Evolutionary conservation across 1,140 invertebrate genomes (phyloP), one percentile per base, ranked within the genome.

Genomic region (Brachionus rubens): DNA sequence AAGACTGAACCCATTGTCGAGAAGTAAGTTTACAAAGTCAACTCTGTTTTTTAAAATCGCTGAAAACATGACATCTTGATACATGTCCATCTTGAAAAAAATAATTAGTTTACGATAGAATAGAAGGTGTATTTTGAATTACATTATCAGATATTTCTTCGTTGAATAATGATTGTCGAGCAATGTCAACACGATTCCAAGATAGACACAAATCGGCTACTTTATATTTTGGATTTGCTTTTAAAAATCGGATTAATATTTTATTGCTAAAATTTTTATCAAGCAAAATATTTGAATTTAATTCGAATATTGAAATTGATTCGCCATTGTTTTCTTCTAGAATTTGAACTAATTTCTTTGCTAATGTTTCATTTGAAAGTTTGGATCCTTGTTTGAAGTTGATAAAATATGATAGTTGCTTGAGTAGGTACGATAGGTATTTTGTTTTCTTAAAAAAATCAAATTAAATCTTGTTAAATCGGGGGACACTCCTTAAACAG

Each of bases 11-110:
- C 85, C 85, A 78, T 86, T 82, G 46, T 86, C 82, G 14, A 86
- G 62, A 54, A 86, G 82, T 1, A 87, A 79, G 77, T 84, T 82
- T 0, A 86, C 83, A 80, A 86, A 87, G 30, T 84, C 81, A 9
- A 83, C 80, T 16, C 83, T 80, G 76, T 86, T 82, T 6, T 83
- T 78, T 36, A 85, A 78, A 5, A 87, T 79, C 50, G 85, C 85
- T 26, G 81, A 81, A 36, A 83, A 81, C 84, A 86, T 84, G 36
- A 65, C 41, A 65, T 65, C 59, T 41, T 65, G 36, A 41, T 43
- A 65, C 33, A 65, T 65, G 36, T 65, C 40, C 59, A 65, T 65
- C 59, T 65, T 7, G 10, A n/a, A 33, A 59, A 59, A 7, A n/a
- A n/a, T 59, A 33, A 36, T n/a, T 43, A 1, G 16, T 24, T 43